Evolutionary conservation across 2,797 vertebrate species (phyloP).

Genomic region (Melanotaenia pygmaea): DNA sequence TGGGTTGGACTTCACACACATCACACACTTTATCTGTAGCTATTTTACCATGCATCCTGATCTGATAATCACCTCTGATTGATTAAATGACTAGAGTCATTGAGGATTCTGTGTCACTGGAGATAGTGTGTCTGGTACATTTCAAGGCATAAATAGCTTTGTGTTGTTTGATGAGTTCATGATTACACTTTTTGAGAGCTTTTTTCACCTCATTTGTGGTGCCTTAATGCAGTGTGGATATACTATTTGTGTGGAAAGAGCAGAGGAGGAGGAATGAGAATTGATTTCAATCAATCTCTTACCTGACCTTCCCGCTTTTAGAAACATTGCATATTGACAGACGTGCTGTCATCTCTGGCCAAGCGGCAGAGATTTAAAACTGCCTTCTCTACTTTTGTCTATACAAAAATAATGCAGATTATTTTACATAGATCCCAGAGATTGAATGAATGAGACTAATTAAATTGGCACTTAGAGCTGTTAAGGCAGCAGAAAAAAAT

Average conservation of each 20-base stretch:
- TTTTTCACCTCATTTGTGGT: slow-evolving; percentile 2
- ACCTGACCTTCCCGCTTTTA: slow-evolving; percentile 52
- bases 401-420: not conserved
- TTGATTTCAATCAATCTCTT: slow-evolving; percentile 58
- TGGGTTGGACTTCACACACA: slow-evolving; percentile 6
- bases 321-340: slow-evolving; percentile 37
- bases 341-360: slow-evolving; percentile 33
- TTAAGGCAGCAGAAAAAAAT: too few relatives aligned
- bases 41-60: not conserved
- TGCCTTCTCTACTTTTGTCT: slow-evolving; percentile 4
- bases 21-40: not conserved
- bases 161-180: slow-evolving; percentile 25
- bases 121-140: slow-evolving; percentile 7
- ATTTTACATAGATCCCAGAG: too few relatives aligned
- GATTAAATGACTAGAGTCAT: not conserved
- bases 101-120: not conserved
- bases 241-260: slow-evolving; percentile 7
- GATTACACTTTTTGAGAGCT: slow-evolving; percentile 14
- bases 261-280: slow-evolving; percentile 23
- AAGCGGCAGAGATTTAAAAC: slow-evolving; percentile 10
- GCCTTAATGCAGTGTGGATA: slow-evolving; percentile 9
- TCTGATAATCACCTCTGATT: not conserved
- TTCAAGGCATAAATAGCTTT: slow-evolving; percentile 16
- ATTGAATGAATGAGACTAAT: too few relatives aligned
- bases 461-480: too few relatives aligned